Conservation (phyloP, 2,113 vertebrate species). For the Rhea pennata region DNA sequence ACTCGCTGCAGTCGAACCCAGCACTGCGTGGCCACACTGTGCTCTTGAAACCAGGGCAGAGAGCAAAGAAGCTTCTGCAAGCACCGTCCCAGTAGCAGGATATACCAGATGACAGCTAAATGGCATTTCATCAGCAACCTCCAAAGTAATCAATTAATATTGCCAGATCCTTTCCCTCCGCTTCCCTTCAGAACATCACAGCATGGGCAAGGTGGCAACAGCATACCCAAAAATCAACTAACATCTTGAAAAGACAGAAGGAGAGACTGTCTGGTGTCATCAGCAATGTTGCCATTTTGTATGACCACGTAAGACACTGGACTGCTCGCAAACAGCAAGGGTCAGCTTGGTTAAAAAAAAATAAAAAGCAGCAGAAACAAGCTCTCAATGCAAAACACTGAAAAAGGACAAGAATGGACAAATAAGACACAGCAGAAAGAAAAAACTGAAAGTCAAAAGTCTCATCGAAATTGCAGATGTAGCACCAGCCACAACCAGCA, state of each 20-base stretch:
- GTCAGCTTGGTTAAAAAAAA: constrained; percentile 26
- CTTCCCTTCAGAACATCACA: neutral
- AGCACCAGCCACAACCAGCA: constrained; percentile 37
- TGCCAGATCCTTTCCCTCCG: neutral
- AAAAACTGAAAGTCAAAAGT: neutral
- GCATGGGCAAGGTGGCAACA: neutral
- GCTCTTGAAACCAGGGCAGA: neutral
- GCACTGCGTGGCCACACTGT: neutral
- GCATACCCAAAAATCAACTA: neutral
- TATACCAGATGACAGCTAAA: neutral
- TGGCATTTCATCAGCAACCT: neutral
- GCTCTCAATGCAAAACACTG: neutral
- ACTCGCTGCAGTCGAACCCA: neutral
- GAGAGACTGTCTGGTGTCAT: neutral
- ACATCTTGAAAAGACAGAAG: neutral
- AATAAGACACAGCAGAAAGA: neutral
- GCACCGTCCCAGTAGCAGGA: neutral
- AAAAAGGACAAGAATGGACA: neutral
- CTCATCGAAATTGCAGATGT: constrained; percentile 11
- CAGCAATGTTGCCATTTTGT: neutral
- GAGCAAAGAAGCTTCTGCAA: neutral
- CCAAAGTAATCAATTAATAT: neutral
- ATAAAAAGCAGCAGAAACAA: constrained; percentile 20
- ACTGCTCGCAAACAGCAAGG: neutral
- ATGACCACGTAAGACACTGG: constrained; percentile 17